Conservation (phyloP, 2,113 vertebrate species). For the Zosterops borbonicus region DNA sequence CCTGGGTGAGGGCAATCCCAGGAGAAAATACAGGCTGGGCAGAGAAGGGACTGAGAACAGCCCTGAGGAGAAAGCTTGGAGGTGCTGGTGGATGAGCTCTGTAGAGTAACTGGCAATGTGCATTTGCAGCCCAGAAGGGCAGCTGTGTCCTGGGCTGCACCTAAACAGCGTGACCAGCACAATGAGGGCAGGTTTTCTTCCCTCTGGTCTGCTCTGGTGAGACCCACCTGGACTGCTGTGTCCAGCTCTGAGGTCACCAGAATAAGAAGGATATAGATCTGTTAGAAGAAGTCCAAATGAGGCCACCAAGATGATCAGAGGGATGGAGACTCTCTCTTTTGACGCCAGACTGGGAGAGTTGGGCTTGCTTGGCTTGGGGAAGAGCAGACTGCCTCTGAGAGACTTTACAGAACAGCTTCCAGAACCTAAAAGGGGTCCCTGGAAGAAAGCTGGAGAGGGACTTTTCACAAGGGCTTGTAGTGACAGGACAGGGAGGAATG, state of each 20-base stretch:
- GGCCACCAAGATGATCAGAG: background rate
- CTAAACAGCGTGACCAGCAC: accelerated
- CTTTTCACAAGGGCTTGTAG: background rate
- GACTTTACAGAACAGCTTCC: background rate
- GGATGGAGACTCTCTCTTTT: background rate
- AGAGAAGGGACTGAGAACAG: background rate
- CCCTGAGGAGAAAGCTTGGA: background rate
- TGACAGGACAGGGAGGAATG: background rate
- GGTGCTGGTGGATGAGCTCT: background rate
- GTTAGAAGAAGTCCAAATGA: background rate
- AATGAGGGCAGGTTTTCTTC: accelerated
- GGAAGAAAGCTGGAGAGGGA: background rate
- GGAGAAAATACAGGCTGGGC: background rate
- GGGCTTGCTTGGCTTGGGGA: background rate
- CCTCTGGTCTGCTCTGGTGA: background rate
- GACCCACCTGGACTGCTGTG: background rate
- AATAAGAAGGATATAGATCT: background rate
- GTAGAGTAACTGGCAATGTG: background rate
- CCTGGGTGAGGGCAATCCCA: background rate
- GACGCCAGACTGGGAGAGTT: background rate
- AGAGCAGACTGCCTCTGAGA: background rate
- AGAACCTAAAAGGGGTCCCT: background rate
- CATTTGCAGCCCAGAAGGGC: background rate
- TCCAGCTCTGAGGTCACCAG: background rate
- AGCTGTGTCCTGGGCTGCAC: background rate